Evolutionary conservation across 2,113 vertebrate genomes (phyloP).

Genomic region (Galbula dea): DNA sequence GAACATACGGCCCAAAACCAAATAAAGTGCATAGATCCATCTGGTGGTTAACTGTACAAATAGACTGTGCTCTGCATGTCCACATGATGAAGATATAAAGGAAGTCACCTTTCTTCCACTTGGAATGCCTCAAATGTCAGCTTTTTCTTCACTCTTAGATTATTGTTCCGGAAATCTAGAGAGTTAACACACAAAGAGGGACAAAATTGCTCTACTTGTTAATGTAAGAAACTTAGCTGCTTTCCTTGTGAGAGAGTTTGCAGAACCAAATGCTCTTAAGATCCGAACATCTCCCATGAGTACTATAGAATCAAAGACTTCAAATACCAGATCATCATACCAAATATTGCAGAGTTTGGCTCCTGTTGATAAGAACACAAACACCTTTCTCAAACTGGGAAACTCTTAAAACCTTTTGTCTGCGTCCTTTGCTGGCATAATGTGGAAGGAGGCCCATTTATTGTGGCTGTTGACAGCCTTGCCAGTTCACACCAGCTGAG

Average conservation of each 20-base stretch:
- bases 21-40: neutral
- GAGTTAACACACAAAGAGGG: neutral
- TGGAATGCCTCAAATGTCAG: neutral
- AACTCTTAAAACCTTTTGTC: neutral
- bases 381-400: neutral
- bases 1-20: neutral
- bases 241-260: neutral
- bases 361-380: neutral
- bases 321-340: neutral
- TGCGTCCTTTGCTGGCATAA: neutral
- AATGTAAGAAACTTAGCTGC: neutral
- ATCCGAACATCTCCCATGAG: neutral
- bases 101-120: neutral
- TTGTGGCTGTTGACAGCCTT: neutral
- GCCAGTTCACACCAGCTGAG: neutral
- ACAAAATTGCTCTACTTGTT: neutral
- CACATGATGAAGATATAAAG: neutral
- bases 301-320: neutral
- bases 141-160: neutral
- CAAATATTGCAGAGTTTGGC: neutral
- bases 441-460: neutral
- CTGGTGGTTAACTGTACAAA: neutral
- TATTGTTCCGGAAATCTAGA: neutral
- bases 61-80: neutral
- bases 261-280: neutral